These are phyloP conservation scores for Tetramorium bicarinatum DNA, from an alignment of 2,888 invertebrate genomes.

Conservation along the genomic window DNA sequence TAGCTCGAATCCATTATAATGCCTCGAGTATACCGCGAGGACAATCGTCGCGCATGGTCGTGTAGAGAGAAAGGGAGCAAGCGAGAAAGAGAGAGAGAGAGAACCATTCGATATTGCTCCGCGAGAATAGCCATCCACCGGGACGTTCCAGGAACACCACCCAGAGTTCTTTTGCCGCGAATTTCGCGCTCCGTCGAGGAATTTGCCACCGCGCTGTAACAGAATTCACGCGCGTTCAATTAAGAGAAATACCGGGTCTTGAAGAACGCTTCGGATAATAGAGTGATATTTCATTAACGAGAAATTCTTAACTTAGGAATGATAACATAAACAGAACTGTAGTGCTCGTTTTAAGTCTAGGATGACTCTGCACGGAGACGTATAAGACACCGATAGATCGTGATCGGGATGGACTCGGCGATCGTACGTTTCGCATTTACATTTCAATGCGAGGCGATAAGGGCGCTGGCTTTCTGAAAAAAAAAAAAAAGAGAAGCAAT, in stretches of 20 bases:
- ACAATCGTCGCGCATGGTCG: constrained; percentile 71
- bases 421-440: constrained; percentile 59
- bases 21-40: constrained; percentile 75
- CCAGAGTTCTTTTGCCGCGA: constrained; percentile 63
- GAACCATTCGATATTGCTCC: constrained; percentile 61
- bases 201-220: constrained; percentile 3
- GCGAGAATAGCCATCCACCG: constrained; percentile 64
- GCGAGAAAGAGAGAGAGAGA: background rate
- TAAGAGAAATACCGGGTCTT: background rate
- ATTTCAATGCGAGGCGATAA: constrained; percentile 71
- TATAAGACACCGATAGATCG: background rate
- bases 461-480: background rate
- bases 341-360: background rate
- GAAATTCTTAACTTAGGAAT: background rate
- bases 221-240: constrained; percentile 5
- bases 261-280: background rate
- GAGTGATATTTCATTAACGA: background rate
- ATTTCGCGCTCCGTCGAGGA: constrained; percentile 11
- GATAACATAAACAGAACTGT: background rate
- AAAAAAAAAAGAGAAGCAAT: background rate
- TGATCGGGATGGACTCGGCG: constrained; percentile 42
- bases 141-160: constrained; percentile 70
- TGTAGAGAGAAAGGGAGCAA: constrained; percentile 44
- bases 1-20: constrained; percentile 86
- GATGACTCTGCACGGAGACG: background rate